phyloP scores from a whole-genome alignment of 2,797 vertebrate species.

The Nannoperca obscura region DNA sequence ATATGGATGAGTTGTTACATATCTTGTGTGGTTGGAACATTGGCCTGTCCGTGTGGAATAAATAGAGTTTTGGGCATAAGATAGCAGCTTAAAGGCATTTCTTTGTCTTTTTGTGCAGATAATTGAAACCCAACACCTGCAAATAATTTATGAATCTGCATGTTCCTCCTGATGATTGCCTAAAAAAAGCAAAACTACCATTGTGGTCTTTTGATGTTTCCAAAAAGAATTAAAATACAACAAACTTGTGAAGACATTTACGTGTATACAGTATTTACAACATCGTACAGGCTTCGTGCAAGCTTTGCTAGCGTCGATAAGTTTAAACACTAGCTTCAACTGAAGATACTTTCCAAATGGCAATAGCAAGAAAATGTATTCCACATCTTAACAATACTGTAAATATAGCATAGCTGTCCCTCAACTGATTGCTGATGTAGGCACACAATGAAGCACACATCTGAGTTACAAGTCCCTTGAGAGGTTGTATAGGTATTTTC shows the following conservation, averaged over 20 bases:
- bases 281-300: neutral
- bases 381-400: neutral
- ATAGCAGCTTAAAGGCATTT: neutral
- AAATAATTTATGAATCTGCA: neutral
- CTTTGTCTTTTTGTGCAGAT: neutral
- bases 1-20: neutral
- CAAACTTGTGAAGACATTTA: neutral
- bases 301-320: neutral
- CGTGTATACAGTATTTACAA: neutral
- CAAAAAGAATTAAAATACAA: neutral
- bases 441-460: neutral
- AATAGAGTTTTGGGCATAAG: too few relatives aligned
- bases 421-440: neutral
- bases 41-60: neutral
- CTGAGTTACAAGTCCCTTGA: slow-evolving; percentile 9
- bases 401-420: neutral
- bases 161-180: neutral
- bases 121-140: neutral
- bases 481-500: slow-evolving; percentile 27
- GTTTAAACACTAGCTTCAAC: neutral
- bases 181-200: neutral
- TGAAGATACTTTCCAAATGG: slow-evolving; percentile 7
- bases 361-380: neutral
- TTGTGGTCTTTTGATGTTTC: neutral
- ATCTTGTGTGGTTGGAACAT: neutral